Percentiles rank a stretch among this genome's conserved stretches.
Conservation (phyloP, 2,888 invertebrate species). For the Ormyrus thymus region DNA sequence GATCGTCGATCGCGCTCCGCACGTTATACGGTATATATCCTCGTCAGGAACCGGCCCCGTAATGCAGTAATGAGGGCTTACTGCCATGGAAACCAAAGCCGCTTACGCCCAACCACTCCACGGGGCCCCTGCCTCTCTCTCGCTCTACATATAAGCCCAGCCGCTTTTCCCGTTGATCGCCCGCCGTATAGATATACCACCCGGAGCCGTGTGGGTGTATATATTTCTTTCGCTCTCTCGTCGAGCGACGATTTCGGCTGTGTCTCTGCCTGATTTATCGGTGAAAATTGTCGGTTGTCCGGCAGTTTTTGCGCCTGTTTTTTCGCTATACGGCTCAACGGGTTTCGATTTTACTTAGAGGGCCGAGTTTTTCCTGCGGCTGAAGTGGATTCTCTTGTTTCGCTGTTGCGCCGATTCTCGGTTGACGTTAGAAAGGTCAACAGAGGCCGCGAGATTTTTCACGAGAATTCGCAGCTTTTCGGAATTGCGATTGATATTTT, state of each 20-base stretch:
- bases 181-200: background rate
- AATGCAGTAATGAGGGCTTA: conserved; percentile 76
- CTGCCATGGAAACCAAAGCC: conserved; percentile 76
- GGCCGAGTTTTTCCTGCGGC: conserved; percentile 20
- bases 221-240: conserved; percentile 21
- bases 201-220: background rate
- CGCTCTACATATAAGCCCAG: conserved; percentile 4
- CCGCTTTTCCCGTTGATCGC: background rate
- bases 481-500: no score
- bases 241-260: conserved; percentile 24
- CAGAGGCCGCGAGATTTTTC: no score
- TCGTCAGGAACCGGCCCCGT: conserved; percentile 72
- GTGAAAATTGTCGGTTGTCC: conserved; percentile 42
- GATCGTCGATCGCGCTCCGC: conserved; percentile 37
- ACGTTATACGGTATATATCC: no score
- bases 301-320: conserved; percentile 13
- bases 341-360: conserved; percentile 39
- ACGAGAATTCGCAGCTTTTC: no score
- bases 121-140: conserved; percentile 57
- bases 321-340: background rate
- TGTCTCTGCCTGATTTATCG: conserved; percentile 49
- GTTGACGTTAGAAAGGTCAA: background rate
- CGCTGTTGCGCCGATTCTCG: conserved; percentile 9
- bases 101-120: conserved; percentile 74
- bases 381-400: conserved; percentile 51